Evolutionary conservation across 2,113 vertebrate genomes (phyloP).

Genomic region (Rhineura floridana): DNA sequence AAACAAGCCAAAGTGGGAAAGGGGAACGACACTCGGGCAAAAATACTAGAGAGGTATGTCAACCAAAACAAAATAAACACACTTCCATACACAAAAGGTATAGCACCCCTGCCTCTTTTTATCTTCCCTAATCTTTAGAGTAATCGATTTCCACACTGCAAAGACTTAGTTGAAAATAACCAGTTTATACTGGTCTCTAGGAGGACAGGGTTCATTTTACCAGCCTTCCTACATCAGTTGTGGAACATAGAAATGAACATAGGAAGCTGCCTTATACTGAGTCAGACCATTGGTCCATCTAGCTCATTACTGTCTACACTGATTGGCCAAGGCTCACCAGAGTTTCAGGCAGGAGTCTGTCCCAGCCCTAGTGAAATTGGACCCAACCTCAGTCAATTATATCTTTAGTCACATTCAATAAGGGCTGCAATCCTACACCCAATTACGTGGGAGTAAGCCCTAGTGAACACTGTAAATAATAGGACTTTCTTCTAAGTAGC

Average conservation of each 20-base stretch:
- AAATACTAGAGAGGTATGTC: background rate
- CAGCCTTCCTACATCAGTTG: background rate
- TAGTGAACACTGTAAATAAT: no score
- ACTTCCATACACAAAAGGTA: background rate
- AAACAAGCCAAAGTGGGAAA: background rate
- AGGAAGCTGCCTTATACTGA: no score
- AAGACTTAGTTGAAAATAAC: background rate
- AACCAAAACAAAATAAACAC: background rate
- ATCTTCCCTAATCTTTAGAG: background rate
- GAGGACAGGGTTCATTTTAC: background rate
- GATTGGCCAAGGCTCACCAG: no score
- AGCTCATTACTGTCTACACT: no score
- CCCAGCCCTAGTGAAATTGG: background rate
- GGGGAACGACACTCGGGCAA: background rate
- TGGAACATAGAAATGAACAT: no score
- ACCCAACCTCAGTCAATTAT: background rate
- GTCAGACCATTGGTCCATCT: no score
- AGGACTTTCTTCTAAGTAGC: no score
- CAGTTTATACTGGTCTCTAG: background rate
- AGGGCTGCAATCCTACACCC: no score
- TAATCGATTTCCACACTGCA: background rate
- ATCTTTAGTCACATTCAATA: no score
- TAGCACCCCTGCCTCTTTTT: background rate
- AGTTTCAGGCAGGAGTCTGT: no score
- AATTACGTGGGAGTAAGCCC: no score